phyloP scores from a whole-genome alignment of 2,113 vertebrate genomes.

The Paradisaea rubra region DNA sequence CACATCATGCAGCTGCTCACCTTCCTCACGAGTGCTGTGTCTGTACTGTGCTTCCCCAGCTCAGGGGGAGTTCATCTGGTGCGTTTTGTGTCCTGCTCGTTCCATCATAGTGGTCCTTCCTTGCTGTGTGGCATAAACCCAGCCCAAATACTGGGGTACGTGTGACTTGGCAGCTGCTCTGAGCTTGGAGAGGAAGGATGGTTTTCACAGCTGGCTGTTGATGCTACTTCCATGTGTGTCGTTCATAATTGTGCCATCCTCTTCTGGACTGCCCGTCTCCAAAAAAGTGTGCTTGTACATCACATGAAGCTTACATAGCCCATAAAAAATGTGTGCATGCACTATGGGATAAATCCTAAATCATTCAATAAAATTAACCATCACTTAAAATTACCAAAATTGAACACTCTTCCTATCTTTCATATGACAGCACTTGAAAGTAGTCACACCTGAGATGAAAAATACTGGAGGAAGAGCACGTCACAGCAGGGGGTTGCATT shows the following conservation, averaged over 20 bases:
- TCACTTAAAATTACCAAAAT: neutral
- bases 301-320: neutral
- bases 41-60: neutral
- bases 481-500: neutral
- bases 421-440: neutral
- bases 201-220: neutral
- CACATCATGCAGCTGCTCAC: neutral
- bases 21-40: neutral
- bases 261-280: neutral
- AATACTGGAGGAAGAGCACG: neutral
- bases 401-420: neutral
- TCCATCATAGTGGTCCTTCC: neutral
- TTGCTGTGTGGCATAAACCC: neutral
- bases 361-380: neutral
- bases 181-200: neutral
- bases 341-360: neutral
- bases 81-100: accelerated
- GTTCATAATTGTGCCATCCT: accelerated
- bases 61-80: neutral
- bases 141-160: neutral
- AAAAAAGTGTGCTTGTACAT: accelerated
- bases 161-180: neutral
- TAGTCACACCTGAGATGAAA: neutral
- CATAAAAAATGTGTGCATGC: neutral
- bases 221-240: accelerated